Evolutionary conservation across 2,888 invertebrate genomes (phyloP), one percentile per base, ranked within the genome.

Genomic region (Phengaris arion): DNA sequence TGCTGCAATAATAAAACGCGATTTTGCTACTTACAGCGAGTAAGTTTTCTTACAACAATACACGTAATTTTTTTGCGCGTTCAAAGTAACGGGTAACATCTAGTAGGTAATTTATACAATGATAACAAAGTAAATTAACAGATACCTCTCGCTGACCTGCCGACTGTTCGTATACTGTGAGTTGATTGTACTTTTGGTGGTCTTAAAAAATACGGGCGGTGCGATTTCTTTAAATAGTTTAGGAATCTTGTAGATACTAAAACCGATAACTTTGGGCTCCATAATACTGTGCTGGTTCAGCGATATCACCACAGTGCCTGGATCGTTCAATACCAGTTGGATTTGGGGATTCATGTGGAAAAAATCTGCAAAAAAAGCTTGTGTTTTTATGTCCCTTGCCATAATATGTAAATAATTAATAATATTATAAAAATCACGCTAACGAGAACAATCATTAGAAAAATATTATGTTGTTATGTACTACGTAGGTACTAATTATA

Each of bases 311-410:
- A 97, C 96, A 0, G 86, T 87, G 76, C 88, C 89, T 0, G 85
- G 79, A 85, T 98, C 98, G 82, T 95, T 96, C 52, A 98, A 88
- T 70, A 96, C 94, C 72, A 98, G 87, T 83, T 98, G 96, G 64
- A 98, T 93, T 92, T 98, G 98, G 0, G 98, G 98, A 89, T 98
- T 98, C 85, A 98, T 97, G 87, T 98, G 98, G 87, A 98, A 98
- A 64, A 98, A 98, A 85, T 98, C 97, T 95, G 92, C 59, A 84
- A 79, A 57, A 0, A 35, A 35, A 35, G 4, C 35, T 35, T 35
- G 35, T 35, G 4, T 35, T 35, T 35, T 35, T 35, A 35, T 35
- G 3, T 35, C 4, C 2, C 35, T 35, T 35, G 35, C 35, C 2
- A 35, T 35, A 35, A 35, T 35, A 35, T 35, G 4, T 35, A 35